A percentile compares a stretch with the other conserved stretches of the same genome.
These are phyloP conservation scores for Ptilodon capucinus DNA, from an alignment of 2,888 invertebrate genomes.

Conservation along the genomic window DNA sequence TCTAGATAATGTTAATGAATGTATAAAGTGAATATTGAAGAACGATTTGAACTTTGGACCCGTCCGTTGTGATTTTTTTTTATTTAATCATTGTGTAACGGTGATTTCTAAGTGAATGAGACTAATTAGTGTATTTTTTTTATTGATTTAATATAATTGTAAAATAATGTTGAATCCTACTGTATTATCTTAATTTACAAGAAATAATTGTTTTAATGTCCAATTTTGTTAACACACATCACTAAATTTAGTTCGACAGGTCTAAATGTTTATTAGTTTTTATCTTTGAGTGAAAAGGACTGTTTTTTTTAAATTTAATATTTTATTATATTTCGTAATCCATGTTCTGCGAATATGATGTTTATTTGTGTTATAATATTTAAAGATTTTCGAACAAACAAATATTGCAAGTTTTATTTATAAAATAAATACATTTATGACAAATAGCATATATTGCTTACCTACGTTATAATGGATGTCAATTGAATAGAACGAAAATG, in stretches of 20 bases:
- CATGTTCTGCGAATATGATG: too few relatives aligned
- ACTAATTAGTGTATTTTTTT: not conserved
- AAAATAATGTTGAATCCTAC: not conserved
- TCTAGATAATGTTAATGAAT: slow-evolving; percentile 6
- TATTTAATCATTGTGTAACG: slow-evolving; percentile 2
- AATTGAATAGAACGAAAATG: slow-evolving; percentile 45
- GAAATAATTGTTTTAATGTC: not conserved
- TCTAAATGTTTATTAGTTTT: too few relatives aligned
- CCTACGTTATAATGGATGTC: slow-evolving; percentile 48
- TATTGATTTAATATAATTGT: not conserved
- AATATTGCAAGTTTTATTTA: too few relatives aligned
- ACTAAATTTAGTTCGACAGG: not conserved
- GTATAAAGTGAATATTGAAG: slow-evolving; percentile 24
- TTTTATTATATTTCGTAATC: too few relatives aligned
- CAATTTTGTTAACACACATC: not conserved
- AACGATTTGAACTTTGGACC: slow-evolving; percentile 23
- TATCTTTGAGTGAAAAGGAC: too few relatives aligned
- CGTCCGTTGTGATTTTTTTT: slow-evolving; percentile 24
- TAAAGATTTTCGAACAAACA: too few relatives aligned
- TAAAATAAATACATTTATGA: too few relatives aligned
- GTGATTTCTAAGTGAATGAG: not conserved
- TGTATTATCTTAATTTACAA: not conserved
- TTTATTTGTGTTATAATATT: too few relatives aligned
- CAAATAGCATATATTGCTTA: too few relatives aligned
- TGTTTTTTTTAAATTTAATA: too few relatives aligned